Percentiles rank a stretch among this genome's conserved stretches.
Conservation (phyloP, 2,797 vertebrate genomes). For the Sebastes oblongus region DNA sequence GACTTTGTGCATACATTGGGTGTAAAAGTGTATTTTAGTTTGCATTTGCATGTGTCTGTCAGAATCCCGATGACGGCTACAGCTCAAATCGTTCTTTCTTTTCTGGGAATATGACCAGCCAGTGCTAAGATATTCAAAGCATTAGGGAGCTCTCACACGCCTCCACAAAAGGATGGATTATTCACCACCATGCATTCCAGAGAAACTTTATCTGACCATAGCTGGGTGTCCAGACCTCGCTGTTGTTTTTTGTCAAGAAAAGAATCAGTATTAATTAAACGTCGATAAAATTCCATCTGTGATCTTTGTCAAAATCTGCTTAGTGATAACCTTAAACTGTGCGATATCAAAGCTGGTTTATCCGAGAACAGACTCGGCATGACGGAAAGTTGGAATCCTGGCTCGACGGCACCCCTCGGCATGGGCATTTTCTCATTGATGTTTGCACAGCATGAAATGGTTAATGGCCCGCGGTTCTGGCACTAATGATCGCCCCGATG, state of each 20-base stretch:
- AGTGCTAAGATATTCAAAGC: slow-evolving; percentile 5
- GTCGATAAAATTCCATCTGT: slow-evolving; percentile 27
- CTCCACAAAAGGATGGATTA: slow-evolving; percentile 5
- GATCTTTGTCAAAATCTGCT: slow-evolving; percentile 12
- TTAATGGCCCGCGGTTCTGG: slow-evolving; percentile 50
- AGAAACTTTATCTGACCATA: background rate
- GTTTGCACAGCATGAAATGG: slow-evolving; percentile 55
- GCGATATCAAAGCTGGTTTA: slow-evolving; percentile 32
- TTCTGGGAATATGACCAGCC: background rate
- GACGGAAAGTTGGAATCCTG: slow-evolving; percentile 24
- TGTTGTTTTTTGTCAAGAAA: background rate
- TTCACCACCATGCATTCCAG: background rate
- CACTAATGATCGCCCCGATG: slow-evolving; percentile 22
- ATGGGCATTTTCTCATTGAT: slow-evolving; percentile 24
- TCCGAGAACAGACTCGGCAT: background rate
- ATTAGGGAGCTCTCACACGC: background rate
- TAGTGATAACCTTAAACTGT: background rate
- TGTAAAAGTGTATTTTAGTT: background rate
- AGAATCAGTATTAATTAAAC: slow-evolving; percentile 18
- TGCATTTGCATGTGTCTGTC: slow-evolving; percentile 15
- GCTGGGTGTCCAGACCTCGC: background rate
- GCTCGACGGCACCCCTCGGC: background rate
- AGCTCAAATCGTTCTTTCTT: background rate
- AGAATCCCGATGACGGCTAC: background rate
- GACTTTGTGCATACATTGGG: background rate